Base-by-base conservation (phyloP, 2,888 invertebrate genomes). In the Ptychoptera albimana region DNA sequence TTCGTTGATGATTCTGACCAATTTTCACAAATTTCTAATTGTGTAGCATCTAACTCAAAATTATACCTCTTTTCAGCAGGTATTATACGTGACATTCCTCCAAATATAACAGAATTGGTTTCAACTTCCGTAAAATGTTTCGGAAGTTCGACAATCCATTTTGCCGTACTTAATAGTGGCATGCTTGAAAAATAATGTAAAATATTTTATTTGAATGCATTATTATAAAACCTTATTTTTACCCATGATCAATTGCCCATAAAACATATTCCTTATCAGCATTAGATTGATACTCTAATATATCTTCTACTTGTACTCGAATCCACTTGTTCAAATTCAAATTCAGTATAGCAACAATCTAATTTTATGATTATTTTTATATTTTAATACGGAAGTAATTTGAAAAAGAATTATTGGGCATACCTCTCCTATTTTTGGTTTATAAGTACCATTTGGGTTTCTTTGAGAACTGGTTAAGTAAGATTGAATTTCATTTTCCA, bases 201-300 rank as follows among this genome's bases (percentile, higher is more conserved):
- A 2, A 32, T 7, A 32, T 3, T 32, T n/a, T 32, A 23, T 11
- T 32, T 9, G 9, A 32, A 2, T 7, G 4, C 3, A 32, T 3
- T n/a, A 32, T 11, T 11, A 32, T 11, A 32, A 7, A 32, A 32
- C 2, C 9, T 32, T 7, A 32, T n/a, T 32, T n/a, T 32, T 32
- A 42, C 9, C 45, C 45, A 29, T 39, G 37, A 39, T 45, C 45
- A 5, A 45, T 10, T 2, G 45, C 42, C 45, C 45, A 45, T 30
- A 45, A 29, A 14, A 41, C 10, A 12, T 11, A 42, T 14, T 34
- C 12, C 8, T 13, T 8, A 9, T 38, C 15, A 4, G n/a, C 32
- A 11, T 29, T 3, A 7, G 37, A 23, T 7, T 23, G 16, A 41
- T 36, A 9, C 11, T 37, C 10, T 2, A 37, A 12, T n/a, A 36